Conservation (phyloP, 2,113 vertebrate genomes). For the Myrmophylax atrothorax region DNA sequence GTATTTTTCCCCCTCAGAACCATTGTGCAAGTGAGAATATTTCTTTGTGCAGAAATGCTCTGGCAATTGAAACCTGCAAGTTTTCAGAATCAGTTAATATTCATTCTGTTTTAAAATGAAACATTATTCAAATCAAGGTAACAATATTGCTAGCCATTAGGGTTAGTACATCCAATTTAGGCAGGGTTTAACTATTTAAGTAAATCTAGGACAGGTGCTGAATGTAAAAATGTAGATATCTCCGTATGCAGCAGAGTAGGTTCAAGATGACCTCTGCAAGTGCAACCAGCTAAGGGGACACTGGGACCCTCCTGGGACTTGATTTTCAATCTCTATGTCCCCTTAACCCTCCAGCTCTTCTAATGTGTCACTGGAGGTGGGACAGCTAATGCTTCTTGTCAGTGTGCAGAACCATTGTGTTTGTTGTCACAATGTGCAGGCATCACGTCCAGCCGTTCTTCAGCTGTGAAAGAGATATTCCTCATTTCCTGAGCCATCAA, state of each 20-base stretch:
- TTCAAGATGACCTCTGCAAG: not conserved
- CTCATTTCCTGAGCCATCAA: fast-evolving
- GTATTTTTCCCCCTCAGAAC: not conserved
- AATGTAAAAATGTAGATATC: not conserved
- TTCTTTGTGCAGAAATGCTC: constrained; percentile 18
- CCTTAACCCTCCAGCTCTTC: not conserved
- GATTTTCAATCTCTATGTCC: fast-evolving
- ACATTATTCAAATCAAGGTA: not conserved
- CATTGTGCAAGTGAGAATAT: not conserved
- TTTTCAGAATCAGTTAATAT: constrained; percentile 40
- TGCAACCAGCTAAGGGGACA: not conserved
- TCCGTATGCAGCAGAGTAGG: not conserved
- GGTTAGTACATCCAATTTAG: constrained; percentile 16
- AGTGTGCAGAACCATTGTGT: fast-evolving
- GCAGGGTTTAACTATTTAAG: constrained; percentile 41
- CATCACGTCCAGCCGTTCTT: not conserved
- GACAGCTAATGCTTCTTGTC: not conserved
- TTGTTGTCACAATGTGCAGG: fast-evolving
- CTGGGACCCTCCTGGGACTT: not conserved
- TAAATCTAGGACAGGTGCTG: not conserved
- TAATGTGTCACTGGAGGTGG: fast-evolving
- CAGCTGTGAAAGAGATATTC: not conserved
- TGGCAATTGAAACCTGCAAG: not conserved
- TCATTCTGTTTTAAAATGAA: constrained; percentile 39
- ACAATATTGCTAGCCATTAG: not conserved